Evolutionary conservation across 2,888 invertebrate species (phyloP).

Genomic region (Plagiodera versicolora): DNA sequence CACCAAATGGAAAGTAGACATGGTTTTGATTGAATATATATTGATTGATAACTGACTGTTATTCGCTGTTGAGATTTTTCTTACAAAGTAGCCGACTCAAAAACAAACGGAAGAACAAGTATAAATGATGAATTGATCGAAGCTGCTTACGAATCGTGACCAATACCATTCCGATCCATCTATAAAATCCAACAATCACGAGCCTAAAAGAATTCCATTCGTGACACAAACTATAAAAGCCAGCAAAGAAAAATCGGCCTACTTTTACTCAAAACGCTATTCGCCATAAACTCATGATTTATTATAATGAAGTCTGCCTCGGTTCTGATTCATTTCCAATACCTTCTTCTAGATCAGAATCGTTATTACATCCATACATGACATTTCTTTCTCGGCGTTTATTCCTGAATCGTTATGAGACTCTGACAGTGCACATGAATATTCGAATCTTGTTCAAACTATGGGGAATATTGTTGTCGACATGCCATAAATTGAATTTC

Average conservation of each 20-base stretch:
- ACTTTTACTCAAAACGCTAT: neutral
- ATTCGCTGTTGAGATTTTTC: no score
- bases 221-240: slow-evolving; percentile 13
- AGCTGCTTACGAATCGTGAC: slow-evolving; percentile 7
- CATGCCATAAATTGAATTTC: neutral
- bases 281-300: neutral
- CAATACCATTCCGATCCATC: slow-evolving; percentile 9
- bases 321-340: slow-evolving; percentile 1
- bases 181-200: neutral
- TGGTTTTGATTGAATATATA: no score
- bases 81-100: no score
- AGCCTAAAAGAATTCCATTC: slow-evolving; percentile 6
- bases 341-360: neutral
- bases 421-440: neutral
- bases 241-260: slow-evolving; percentile 1
- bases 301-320: neutral
- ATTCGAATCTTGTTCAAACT: neutral
- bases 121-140: neutral
- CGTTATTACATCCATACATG: neutral
- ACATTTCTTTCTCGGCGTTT: neutral
- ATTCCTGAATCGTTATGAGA: neutral
- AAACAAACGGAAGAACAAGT: no score
- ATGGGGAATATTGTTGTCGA: neutral
- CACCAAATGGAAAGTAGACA: no score
- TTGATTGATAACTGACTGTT: no score